Percentiles rank a stretch among this genome's conserved stretches.
Conservation (phyloP, 2,113 vertebrate species). For the Oryzias javanicus region DNA sequence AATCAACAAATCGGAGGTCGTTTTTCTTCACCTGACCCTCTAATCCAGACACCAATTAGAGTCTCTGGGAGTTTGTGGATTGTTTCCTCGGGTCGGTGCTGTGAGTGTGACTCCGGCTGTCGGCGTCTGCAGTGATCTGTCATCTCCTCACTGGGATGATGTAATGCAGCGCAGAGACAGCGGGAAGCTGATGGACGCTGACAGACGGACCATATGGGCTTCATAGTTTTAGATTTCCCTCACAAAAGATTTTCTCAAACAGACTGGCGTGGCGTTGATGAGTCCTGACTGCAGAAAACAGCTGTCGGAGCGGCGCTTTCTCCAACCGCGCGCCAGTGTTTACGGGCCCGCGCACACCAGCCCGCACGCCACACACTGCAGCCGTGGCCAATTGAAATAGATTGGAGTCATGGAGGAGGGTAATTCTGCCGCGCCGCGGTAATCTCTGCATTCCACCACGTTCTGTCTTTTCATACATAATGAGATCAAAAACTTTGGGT, state of each 20-base stretch:
- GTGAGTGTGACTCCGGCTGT: conserved; percentile 53
- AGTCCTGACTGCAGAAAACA: conserved; percentile 67
- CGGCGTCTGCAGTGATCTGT: conserved; percentile 46
- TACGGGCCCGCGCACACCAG: conserved; percentile 23
- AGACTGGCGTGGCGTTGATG: conserved; percentile 63
- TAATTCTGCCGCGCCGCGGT: conserved; percentile 46
- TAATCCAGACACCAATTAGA: no score
- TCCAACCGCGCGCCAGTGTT: conserved; percentile 19
- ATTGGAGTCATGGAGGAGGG: conserved; percentile 56
- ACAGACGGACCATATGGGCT: conserved; percentile 61
- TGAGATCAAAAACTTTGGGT: conserved; percentile 44
- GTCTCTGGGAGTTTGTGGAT: conserved; percentile 5
- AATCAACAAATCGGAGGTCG: no score
- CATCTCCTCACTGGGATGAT: conserved; percentile 32
- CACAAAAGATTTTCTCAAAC: conserved; percentile 62
- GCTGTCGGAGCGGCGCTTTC: conserved; percentile 31
- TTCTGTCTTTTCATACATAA: conserved; percentile 49
- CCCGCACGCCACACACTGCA: conserved; percentile 41
- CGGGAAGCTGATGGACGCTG: conserved; percentile 43
- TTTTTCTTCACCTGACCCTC: no score
- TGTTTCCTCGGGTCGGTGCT: conserved; percentile 36
- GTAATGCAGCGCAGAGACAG: conserved; percentile 16
- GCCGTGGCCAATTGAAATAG: conserved; percentile 72
- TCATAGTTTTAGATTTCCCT: conserved; percentile 63
- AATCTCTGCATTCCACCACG: conserved; percentile 38